Evolutionary conservation across 2,888 invertebrate species (phyloP).

Genomic region (Baccha elongata): DNA sequence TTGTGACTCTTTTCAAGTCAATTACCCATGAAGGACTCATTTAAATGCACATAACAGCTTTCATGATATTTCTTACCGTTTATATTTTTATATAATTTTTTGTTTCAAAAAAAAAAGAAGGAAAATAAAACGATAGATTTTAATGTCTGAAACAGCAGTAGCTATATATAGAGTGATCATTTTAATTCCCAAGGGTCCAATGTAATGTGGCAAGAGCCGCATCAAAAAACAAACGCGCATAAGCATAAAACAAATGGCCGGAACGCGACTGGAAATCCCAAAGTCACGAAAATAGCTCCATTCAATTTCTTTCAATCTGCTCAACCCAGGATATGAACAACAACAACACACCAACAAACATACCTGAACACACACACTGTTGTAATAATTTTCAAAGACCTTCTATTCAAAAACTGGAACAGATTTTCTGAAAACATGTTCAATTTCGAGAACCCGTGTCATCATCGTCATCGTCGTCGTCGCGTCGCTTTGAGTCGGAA

Average conservation of each 20-base stretch:
- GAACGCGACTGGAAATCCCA: conserved; percentile 67
- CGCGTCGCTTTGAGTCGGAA: background rate
- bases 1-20: conserved; percentile 39
- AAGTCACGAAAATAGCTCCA: conserved; percentile 65
- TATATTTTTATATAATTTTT: conserved; percentile 8
- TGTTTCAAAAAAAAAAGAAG: conserved; percentile 11
- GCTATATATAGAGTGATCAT: conserved; percentile 23
- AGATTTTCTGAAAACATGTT: conserved; percentile 62
- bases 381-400: background rate
- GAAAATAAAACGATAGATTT: conserved; percentile 43
- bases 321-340: background rate
- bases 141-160: conserved; percentile 59
- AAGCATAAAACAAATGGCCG: conserved; percentile 60
- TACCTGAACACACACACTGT: background rate
- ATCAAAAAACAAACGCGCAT: conserved; percentile 43
- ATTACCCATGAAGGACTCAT: conserved; percentile 64
- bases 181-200: conserved; percentile 57
- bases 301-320: conserved; percentile 70
- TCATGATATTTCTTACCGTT: conserved; percentile 20
- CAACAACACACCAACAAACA: background rate
- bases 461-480: background rate
- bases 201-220: conserved; percentile 38
- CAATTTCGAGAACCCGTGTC: conserved; percentile 52
- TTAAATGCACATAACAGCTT: conserved; percentile 65
- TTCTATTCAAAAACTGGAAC: conserved; percentile 55